phyloP scores from a whole-genome alignment of 2,113 vertebrate genomes.

The Thalassarche chlororhynchos region DNA sequence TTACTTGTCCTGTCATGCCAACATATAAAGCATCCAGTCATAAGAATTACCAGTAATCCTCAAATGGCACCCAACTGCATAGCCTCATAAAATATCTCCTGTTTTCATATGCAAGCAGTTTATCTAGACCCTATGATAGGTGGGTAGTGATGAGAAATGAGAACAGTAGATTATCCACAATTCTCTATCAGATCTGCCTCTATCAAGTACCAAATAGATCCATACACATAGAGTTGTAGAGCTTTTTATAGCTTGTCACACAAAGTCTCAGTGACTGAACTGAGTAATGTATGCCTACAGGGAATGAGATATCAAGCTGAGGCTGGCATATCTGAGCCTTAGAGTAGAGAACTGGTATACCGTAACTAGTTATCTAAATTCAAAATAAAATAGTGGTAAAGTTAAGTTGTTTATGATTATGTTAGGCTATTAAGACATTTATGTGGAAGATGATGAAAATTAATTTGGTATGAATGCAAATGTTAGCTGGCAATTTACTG shows the following conservation, averaged over 20 bases:
- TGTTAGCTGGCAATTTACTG: neutral
- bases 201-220: neutral
- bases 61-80: neutral
- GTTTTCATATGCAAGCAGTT: neutral
- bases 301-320: slow-evolving; percentile 10
- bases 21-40: neutral
- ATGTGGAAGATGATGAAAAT: neutral
- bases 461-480: slow-evolving; percentile 10
- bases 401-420: neutral
- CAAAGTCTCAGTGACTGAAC: neutral
- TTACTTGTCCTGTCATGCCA: neutral
- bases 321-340: neutral
- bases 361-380: neutral
- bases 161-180: neutral
- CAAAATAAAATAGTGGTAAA: neutral
- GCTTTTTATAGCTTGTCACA: slow-evolving; percentile 22
- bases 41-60: neutral
- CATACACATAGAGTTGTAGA: neutral
- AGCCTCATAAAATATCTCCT: neutral
- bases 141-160: neutral
- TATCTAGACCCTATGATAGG: neutral
- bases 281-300: slow-evolving; percentile 12
- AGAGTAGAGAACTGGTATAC: neutral
- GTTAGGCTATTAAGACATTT: neutral
- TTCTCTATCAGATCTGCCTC: neutral